phyloP scores from a whole-genome alignment of 1,140 invertebrate species.

The Diachasmimorpha longicaudata region DNA sequence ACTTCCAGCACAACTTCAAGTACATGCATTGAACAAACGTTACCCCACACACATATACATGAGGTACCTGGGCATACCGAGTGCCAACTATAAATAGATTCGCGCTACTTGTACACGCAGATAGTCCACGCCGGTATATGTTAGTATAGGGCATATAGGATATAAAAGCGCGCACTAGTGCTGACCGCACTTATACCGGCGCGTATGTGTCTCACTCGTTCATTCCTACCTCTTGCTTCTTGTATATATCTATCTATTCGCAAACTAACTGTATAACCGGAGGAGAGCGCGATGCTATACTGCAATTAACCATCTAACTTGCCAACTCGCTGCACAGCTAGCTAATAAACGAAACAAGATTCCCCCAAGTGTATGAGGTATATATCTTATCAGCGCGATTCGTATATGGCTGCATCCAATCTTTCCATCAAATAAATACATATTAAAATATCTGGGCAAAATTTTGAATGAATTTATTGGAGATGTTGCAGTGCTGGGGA shows the following conservation, averaged over 20 bases:
- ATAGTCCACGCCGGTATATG: not conserved
- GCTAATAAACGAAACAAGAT: conserved; percentile 48
- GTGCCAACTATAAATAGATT: conserved; percentile 56
- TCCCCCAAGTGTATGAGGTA: not conserved
- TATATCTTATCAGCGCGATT: not conserved
- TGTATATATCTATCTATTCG: not conserved
- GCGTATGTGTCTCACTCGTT: not conserved
- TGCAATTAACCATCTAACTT: conserved; percentile 52
- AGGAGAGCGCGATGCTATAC: conserved; percentile 32
- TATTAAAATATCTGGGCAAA: not conserved
- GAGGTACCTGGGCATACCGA: conserved; percentile 33
- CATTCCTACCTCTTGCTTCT: not conserved
- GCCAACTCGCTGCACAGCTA: conserved; percentile 46
- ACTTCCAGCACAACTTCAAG: not conserved
- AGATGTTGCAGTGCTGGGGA: too few relatives aligned
- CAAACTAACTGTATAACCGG: conserved; percentile 39
- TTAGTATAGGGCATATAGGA: conserved; percentile 21
- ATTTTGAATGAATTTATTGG: not conserved
- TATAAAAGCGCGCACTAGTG: conserved; percentile 30
- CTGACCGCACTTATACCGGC: conserved; percentile 8
- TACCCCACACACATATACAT: not conserved
- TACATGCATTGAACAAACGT: not conserved
- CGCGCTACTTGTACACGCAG: conserved; percentile 52
- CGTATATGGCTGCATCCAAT: not conserved
- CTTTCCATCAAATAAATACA: not conserved